Percentiles rank a stretch among this genome's conserved stretches.
Conservation (phyloP, 2,113 vertebrate species). For the Takifugu bimaculatus region DNA sequence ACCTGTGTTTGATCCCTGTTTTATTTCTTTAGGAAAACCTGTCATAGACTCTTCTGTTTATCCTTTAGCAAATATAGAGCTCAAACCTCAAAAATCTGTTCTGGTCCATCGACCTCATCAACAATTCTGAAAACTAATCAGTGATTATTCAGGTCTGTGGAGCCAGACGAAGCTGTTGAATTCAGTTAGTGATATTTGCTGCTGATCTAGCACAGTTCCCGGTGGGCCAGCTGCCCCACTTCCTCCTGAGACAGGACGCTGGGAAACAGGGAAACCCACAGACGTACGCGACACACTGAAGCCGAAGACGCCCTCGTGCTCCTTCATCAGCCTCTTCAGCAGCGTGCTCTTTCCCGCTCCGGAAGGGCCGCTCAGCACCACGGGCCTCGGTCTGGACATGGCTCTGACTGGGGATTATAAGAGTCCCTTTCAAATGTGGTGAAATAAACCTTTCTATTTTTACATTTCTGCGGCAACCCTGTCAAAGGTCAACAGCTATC, state of each 20-base stretch:
- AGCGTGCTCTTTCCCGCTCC: constrained; percentile 97
- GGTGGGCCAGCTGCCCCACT: not conserved
- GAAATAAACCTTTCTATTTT: not conserved
- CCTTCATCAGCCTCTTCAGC: constrained; percentile 86
- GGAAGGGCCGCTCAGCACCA: constrained; percentile 92
- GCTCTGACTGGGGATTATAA: constrained; percentile 36
- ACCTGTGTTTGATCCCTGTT: too few species aligned
- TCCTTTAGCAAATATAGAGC: too few species aligned
- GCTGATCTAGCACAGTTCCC: too few species aligned
- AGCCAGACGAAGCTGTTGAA: too few species aligned
- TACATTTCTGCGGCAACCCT: not conserved
- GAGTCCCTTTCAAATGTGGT: not conserved
- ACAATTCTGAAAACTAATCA: too few species aligned
- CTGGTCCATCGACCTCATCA: too few species aligned
- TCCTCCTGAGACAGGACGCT: constrained; percentile 16
- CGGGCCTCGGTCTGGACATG: constrained; percentile 90
- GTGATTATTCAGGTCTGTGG: too few species aligned
- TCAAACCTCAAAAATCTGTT: too few species aligned
- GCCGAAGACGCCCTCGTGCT: constrained; percentile 86
- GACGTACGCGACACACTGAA: constrained; percentile 96
- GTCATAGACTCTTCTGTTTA: too few species aligned
- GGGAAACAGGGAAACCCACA: not conserved
- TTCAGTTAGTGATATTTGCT: too few species aligned
- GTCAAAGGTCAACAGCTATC: constrained; percentile 11
- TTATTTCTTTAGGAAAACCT: too few species aligned